Evolutionary conservation across 92 coral and sea anemone genomes (phyloP).

Genomic region (Parazoanthus atlanticus): DNA sequence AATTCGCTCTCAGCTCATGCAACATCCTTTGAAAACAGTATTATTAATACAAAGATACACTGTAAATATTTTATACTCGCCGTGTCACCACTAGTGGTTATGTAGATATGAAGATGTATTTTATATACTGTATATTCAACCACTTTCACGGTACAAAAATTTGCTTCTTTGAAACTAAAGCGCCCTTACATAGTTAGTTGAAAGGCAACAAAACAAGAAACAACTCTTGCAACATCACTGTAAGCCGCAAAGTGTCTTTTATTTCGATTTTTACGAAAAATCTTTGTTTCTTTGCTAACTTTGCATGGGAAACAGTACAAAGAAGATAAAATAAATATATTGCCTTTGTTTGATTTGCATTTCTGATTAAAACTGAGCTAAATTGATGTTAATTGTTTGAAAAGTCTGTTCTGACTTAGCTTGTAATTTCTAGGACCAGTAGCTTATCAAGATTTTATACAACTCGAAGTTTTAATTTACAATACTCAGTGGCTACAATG

Average conservation of each 20-base stretch:
- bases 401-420: not conserved
- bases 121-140: too few species aligned
- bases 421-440: not conserved
- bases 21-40: too few species aligned
- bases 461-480: too few species aligned
- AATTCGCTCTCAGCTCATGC: too few species aligned
- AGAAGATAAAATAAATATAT: not conserved
- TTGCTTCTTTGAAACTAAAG: not conserved
- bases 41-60: too few species aligned
- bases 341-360: too few species aligned
- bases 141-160: not conserved
- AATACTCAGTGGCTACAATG: too few species aligned
- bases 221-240: not conserved
- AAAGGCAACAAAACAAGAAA: not conserved
- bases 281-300: not conserved
- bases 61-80: too few species aligned
- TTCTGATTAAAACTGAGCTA: not conserved
- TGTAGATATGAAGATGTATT: not conserved
- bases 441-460: not conserved
- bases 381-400: not conserved
- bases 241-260: too few species aligned
- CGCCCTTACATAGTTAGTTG: not conserved
- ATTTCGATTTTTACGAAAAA: not conserved
- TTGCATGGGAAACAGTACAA: not conserved
- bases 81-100: not conserved